Conservation (phyloP, 2,888 invertebrate species). For the Tillus elongatus region DNA sequence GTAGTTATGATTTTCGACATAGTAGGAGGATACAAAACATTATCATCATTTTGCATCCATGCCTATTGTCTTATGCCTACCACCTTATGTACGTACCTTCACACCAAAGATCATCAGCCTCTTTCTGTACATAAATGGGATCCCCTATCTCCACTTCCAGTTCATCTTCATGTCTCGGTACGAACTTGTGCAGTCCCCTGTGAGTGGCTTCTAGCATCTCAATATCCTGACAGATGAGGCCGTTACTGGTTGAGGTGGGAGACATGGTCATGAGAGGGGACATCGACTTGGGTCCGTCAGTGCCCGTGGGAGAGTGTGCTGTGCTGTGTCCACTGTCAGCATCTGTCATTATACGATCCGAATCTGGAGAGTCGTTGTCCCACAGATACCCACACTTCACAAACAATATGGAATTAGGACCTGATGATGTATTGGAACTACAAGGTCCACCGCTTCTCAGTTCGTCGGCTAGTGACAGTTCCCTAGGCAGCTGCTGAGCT, state of each 20-base stretch:
- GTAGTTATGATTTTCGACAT: too few relatives aligned
- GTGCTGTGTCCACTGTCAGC: constrained; percentile 88
- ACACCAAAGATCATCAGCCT: constrained; percentile 96
- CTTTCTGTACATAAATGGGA: constrained; percentile 91
- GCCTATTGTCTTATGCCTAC: too few relatives aligned
- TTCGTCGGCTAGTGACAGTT: constrained; percentile 62
- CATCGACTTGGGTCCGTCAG: constrained; percentile 76
- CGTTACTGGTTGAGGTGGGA: constrained; percentile 56
- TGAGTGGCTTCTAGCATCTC: constrained; percentile 80
- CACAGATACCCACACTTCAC: constrained; percentile 66
- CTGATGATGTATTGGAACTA: too few relatives aligned
- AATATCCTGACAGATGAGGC: constrained; percentile 61
- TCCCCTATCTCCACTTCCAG: constrained; percentile 96
- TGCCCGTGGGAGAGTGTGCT: constrained; percentile 70
- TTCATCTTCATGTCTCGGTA: constrained; percentile 91
- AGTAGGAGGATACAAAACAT: too few relatives aligned
- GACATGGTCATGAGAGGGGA: constrained; percentile 55
- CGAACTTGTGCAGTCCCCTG: constrained; percentile 89
- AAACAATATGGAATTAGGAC: constrained; percentile 53
- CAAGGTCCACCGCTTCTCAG: constrained; percentile 39
- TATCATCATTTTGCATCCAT: too few relatives aligned
- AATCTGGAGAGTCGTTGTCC: constrained; percentile 80
- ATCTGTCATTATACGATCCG: constrained; percentile 68
- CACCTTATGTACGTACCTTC: constrained; percentile 80
- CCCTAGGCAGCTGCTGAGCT: constrained; percentile 55